Evolutionary conservation across 2,113 vertebrate genomes (phyloP).

Genomic region (Mastomys natalensis): DNA sequence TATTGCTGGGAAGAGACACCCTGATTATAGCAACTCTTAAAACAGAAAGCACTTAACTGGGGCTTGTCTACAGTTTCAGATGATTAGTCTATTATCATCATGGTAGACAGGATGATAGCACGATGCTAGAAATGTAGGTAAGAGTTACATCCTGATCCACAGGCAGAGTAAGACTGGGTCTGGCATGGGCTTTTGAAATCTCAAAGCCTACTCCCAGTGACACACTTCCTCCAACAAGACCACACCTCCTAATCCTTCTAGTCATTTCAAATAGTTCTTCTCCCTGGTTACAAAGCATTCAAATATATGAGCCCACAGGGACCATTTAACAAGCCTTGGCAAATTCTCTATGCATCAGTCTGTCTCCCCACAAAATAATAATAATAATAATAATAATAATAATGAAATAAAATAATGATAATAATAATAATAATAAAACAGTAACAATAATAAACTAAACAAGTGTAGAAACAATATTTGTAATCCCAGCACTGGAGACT

Average conservation of each 20-base stretch:
- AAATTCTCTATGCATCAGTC: constrained; percentile 14
- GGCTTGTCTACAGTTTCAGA: background rate
- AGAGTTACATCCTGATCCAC: background rate
- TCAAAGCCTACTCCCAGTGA: background rate
- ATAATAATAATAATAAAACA: too few relatives aligned
- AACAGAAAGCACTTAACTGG: background rate
- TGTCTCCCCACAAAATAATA: constrained; percentile 17
- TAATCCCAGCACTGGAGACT: background rate
- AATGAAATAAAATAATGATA: too few relatives aligned
- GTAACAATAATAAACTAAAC: background rate
- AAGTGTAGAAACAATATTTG: background rate
- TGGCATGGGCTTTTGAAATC: background rate
- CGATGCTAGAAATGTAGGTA: background rate
- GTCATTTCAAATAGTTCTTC: background rate
- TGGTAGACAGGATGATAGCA: background rate
- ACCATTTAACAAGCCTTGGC: background rate
- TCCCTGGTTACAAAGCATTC: background rate
- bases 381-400: background rate
- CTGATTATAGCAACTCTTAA: background rate
- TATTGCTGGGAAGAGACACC: background rate
- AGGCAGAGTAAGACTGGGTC: background rate
- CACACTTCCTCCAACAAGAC: background rate
- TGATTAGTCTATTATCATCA: background rate
- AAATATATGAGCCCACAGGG: background rate
- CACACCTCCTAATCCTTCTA: background rate